Evolutionary conservation across 2,888 invertebrate genomes (phyloP).

Genomic region (Tinea trinotella): DNA sequence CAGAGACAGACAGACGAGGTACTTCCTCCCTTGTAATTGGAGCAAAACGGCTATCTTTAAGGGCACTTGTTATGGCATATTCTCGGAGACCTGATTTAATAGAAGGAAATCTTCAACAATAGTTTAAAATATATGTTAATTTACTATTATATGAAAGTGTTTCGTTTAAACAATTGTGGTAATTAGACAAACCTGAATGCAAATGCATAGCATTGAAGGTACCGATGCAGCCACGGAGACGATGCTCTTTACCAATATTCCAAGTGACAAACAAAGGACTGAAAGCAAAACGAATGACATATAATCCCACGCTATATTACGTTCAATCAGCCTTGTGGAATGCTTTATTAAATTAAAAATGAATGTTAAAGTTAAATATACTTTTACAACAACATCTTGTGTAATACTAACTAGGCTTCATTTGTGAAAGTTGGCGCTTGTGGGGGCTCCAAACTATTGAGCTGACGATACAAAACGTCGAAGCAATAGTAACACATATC

Average conservation of each 20-base stretch:
- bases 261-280: constrained; percentile 99
- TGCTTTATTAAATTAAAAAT: too few species aligned
- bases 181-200: constrained; percentile 91
- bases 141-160: not conserved
- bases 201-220: constrained; percentile 98
- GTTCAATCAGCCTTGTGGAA: too few species aligned
- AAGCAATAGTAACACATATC: constrained; percentile 99
- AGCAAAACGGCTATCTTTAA: constrained; percentile 97
- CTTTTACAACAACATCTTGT: too few species aligned
- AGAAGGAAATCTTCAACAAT: constrained; percentile 32
- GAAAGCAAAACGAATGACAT: constrained; percentile 45
- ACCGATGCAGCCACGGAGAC: constrained; percentile 98
- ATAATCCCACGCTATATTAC: too few species aligned
- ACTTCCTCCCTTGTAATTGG: constrained; percentile 96
- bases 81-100: constrained; percentile 83
- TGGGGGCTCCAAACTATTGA: constrained; percentile 94
- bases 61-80: constrained; percentile 97
- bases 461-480: constrained; percentile 95
- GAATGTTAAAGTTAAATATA: too few species aligned
- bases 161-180: too few species aligned
- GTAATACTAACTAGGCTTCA: constrained; percentile 90
- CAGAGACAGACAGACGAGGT: constrained; percentile 92
- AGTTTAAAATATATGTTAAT: not conserved
- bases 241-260: constrained; percentile 96
- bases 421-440: constrained; percentile 93